Evolutionary conservation across 2,888 invertebrate genomes (phyloP), one percentile per base, ranked within the genome.

Genomic region (Phania funesta): DNA sequence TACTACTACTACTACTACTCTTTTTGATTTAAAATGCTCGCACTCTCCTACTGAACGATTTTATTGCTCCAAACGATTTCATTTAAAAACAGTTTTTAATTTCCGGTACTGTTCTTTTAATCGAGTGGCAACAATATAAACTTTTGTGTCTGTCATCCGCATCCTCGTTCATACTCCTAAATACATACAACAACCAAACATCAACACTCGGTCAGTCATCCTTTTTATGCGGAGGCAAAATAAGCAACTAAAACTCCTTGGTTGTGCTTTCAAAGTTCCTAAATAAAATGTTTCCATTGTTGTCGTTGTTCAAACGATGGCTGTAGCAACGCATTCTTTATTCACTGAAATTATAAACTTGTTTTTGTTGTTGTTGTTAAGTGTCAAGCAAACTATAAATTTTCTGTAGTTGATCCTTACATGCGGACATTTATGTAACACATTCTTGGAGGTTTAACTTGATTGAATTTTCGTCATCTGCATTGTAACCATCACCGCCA

Each of bases 51-150:
- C 50, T 75, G 75, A 70, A 75, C 58, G 22, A 62, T 68, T 79
- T 41, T 67, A 44, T 76, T 74, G 71, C 83, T 75, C 50, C 6
- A 18, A 60, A 73, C 62, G 64, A 38, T 16, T 58, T 56, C 44
- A 48, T 54, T 60, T 71, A 38, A 80, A 76, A 78, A 70, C 62
- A 71, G 41, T 84, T 84, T 84, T 84, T 83, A 83, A 84, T 85
- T 83, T 85, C 85, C 85, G 84, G 83, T 81, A 68, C 80, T 65
- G 35, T 80, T 44, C 65, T 74, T 22, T 64, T 64, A 50, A 76
- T 50, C 74, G 65, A 48, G 44, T 70, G 65, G 18, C 56, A 65
- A 64, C 48, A 29, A 56, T 16, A 48, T 24, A 60, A 73, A 50
- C 44, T 65, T 58, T 64, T 70, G 41, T 41, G 48, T 24, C 56